Percentiles rank a stretch among this genome's conserved stretches.
phyloP scores from a whole-genome alignment of 2,888 invertebrate species.

The Diarsia rubi region DNA sequence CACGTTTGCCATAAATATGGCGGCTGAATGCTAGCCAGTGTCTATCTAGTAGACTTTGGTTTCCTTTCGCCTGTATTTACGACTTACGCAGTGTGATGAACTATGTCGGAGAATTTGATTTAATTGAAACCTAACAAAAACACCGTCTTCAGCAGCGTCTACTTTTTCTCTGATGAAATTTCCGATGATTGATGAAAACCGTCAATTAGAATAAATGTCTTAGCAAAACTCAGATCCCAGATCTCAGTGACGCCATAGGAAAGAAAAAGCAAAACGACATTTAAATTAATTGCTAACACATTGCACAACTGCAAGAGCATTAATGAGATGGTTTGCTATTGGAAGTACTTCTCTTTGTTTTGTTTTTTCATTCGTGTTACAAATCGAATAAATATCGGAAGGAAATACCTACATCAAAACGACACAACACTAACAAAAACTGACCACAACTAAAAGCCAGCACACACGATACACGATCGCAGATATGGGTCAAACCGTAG shows the following conservation, averaged over 20 bases:
- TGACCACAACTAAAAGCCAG: conserved; percentile 39
- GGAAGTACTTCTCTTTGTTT: not conserved
- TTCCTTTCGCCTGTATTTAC: conserved; percentile 39
- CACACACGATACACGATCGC: conserved; percentile 43
- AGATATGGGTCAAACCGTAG: conserved; percentile 69
- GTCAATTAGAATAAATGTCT: not conserved
- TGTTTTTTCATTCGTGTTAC: not conserved
- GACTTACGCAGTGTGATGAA: conserved; percentile 36
- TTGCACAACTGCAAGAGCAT: not conserved
- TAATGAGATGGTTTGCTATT: too few relatives aligned
- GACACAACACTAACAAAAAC: conserved; percentile 26
- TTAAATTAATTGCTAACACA: not conserved
- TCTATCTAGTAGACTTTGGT: conserved; percentile 29
- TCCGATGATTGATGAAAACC: too few relatives aligned
- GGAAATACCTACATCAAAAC: not conserved
- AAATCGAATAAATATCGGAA: conserved; percentile 10
- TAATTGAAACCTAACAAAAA: not conserved
- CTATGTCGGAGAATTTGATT: not conserved
- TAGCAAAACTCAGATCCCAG: not conserved
- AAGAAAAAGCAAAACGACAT: not conserved
- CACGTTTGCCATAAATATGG: conserved; percentile 43
- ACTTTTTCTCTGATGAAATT: not conserved
- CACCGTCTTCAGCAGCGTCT: too few relatives aligned
- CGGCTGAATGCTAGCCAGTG: conserved; percentile 36
- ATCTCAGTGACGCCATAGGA: not conserved